Evolutionary conservation across 2,888 invertebrate genomes (phyloP), one percentile per base, ranked within the genome.

Genomic region (Glyphotaelius pellucidus): DNA sequence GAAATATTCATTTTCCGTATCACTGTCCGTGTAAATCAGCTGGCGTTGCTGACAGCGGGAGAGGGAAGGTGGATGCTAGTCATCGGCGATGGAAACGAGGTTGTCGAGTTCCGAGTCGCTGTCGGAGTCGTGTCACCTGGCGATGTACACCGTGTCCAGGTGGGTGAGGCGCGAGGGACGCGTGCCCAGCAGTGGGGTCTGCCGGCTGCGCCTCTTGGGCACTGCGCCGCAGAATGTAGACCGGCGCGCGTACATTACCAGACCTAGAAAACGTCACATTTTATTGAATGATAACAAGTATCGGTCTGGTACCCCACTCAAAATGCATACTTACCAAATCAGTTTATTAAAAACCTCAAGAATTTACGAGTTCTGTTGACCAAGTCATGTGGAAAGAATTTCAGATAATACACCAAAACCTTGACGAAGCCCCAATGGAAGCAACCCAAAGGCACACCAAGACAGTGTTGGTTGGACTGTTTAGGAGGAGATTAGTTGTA

Each of bases 51-150:
- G 67, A n/a, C 67, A n/a, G 67, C 7, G 67, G 67, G 67, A 67
- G 67, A n/a, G n/a, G 5, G 67, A 25, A 67, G 67, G 67, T 67
- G 25, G 67, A 67, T 67, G 67, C 67, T 67, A 67, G 67, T 67
- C 67, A 67, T 89, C 88, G 35, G 35, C 35, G 67, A 89, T 94
- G 93, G 95, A 95, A 93, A 96, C 95, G 93, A 96, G 94, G 94
- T 96, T 95, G 93, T 96, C 96, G 94, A 96, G 95, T 95, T 96
- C 96, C 95, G 96, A 94, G 94, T 96, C 96, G 95, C 96, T 96
- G 95, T 96, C 96, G 92, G 95, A 95, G 93, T 96, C 96, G 93
- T 96, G 96, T 96, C 96, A 97, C 96, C 97, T 97, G 94, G 97
- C 95, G 94, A 97, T 96, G 94, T 96, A 96, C 85, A 97, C 96